Conservation (phyloP, 1,140 invertebrate species). For the Epicauta chinensis region DNA sequence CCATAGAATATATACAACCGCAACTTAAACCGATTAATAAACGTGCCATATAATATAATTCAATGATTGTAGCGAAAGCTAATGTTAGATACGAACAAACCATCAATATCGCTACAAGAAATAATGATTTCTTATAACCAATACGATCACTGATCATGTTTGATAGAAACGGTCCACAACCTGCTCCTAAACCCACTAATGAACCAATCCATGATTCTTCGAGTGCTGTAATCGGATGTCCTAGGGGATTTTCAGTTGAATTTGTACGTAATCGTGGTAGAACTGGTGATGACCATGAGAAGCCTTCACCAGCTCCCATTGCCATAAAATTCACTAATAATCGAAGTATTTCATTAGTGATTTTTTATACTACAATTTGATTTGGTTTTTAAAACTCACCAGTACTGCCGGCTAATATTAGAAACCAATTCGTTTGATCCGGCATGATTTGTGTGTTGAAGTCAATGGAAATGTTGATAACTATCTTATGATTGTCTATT, state of each 20-base stretch:
- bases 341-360: no score
- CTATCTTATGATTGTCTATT: no score
- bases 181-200: constrained; percentile 68
- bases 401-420: no score
- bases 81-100: constrained; percentile 41
- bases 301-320: constrained; percentile 54
- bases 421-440: no score
- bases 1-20: constrained; percentile 44
- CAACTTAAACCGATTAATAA: constrained; percentile 43
- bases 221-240: constrained; percentile 39
- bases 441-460: no score
- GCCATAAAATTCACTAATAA: constrained; percentile 60
- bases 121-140: constrained; percentile 45
- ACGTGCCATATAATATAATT: constrained; percentile 39
- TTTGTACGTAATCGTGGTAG: constrained; percentile 48
- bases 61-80: constrained; percentile 38
- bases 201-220: constrained; percentile 75
- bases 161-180: constrained; percentile 48
- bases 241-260: constrained; percentile 31
- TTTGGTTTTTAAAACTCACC: no score
- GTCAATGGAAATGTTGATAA: no score
- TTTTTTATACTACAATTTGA: no score
- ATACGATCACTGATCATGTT: constrained; percentile 57
- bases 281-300: constrained; percentile 70
- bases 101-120: constrained; percentile 39